These are phyloP conservation scores for Lochmaea crataegi DNA, from an alignment of 2,888 invertebrate genomes.

Conservation along the genomic window DNA sequence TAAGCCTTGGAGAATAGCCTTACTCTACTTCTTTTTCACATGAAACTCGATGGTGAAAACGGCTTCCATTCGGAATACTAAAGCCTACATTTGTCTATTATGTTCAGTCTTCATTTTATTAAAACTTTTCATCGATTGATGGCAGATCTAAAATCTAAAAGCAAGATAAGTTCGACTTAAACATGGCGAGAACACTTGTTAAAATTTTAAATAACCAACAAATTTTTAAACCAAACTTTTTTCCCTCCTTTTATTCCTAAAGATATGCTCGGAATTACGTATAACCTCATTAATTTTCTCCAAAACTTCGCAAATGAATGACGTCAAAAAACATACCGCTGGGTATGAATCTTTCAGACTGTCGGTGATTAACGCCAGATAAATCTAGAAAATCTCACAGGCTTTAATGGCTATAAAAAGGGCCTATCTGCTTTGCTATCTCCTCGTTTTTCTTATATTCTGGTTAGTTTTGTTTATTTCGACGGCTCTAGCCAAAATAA, in stretches of 20 bases:
- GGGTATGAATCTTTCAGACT: slow-evolving; percentile 6
- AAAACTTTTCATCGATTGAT: no score
- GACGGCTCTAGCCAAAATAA: not conserved
- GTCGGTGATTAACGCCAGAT: slow-evolving; percentile 22
- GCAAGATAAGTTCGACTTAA: no score
- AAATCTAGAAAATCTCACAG: slow-evolving; percentile 9
- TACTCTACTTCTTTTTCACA: no score
- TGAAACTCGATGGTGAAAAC: no score
- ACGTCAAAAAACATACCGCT: slow-evolving; percentile 22
- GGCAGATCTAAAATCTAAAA: no score
- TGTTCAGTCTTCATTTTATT: no score
- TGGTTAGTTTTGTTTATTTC: not conserved
- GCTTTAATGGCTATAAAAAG: slow-evolving; percentile 4
- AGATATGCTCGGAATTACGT: not conserved
- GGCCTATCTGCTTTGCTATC: slow-evolving; percentile 8
- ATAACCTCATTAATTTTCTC: slow-evolving; percentile 12
- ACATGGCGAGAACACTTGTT: no score
- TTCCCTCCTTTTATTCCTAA: not conserved
- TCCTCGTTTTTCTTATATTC: not conserved
- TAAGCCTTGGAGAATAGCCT: no score
- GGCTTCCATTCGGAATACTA: no score
- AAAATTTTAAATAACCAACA: not conserved
- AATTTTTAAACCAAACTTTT: not conserved
- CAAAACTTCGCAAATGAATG: slow-evolving; percentile 20
- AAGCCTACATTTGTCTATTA: no score